Evolutionary conservation across 2,797 vertebrate genomes (phyloP).

Genomic region (Meda fulgida): DNA sequence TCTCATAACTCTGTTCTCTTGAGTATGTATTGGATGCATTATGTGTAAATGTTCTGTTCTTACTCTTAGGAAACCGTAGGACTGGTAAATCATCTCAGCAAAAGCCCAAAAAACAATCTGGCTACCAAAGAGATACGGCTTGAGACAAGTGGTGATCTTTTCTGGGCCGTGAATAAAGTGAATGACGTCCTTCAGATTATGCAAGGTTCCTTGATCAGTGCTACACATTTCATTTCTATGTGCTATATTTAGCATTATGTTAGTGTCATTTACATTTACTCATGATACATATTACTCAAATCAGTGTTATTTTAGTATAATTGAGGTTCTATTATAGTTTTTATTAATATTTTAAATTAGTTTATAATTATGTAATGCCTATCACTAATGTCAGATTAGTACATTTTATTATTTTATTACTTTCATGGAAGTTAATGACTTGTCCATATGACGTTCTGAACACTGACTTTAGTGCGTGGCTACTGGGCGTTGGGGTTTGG

Average conservation of each 20-base stretch:
- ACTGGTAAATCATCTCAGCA: constrained; percentile 63
- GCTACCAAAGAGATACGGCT: constrained; percentile 60
- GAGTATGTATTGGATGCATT: background rate
- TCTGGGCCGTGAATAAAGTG: constrained; percentile 71
- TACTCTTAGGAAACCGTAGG: constrained; percentile 67
- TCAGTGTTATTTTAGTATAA: background rate
- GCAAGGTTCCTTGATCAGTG: constrained; percentile 70
- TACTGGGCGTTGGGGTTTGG: too few species aligned
- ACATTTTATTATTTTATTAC: too few species aligned
- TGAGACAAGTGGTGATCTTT: constrained; percentile 71
- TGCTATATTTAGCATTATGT: background rate
- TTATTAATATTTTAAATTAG: background rate
- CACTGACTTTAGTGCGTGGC: too few species aligned
- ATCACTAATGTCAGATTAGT: too few species aligned
- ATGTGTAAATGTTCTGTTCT: constrained; percentile 34
- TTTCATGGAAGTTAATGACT: too few species aligned
- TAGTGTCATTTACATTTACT: too few species aligned
- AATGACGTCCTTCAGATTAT: constrained; percentile 74
- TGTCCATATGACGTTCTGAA: too few species aligned
- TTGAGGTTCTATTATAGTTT: background rate
- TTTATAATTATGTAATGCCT: background rate
- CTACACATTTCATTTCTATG: background rate
- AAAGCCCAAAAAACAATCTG: constrained; percentile 69
- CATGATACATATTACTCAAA: background rate
- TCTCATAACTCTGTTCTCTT: background rate